phyloP scores from a whole-genome alignment of 2,113 vertebrate genomes.

The Hippotragus niger region DNA sequence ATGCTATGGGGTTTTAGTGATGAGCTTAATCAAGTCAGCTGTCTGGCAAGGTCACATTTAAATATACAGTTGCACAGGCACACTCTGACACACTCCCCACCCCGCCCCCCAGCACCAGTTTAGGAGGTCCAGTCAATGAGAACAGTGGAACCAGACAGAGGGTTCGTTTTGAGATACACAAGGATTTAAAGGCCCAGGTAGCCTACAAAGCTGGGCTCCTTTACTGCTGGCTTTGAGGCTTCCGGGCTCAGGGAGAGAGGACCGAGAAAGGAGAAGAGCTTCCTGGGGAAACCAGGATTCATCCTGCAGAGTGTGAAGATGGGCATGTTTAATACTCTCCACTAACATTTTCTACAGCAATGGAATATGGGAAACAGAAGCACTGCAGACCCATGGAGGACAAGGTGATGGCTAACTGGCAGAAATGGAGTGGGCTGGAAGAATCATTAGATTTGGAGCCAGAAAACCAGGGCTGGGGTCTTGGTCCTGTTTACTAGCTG shows the following conservation, averaged over 20 bases:
- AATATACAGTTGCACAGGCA: not conserved
- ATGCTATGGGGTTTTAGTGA: not conserved
- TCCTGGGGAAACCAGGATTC: not conserved
- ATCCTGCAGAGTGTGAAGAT: not conserved
- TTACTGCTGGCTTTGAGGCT: not conserved
- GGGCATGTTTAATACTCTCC: fast-evolving
- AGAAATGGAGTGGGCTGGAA: not conserved
- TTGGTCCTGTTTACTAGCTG: not conserved
- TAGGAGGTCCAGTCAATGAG: not conserved
- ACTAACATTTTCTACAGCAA: not conserved
- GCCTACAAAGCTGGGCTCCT: not conserved
- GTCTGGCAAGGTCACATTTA: not conserved
- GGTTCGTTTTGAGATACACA: no score
- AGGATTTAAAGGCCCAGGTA: not conserved
- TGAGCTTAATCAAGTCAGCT: not conserved
- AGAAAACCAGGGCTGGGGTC: not conserved
- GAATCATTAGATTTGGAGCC: not conserved
- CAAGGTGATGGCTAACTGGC: no score
- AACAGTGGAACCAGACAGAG: not conserved
- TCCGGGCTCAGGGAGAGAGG: fast-evolving
- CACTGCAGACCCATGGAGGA: fast-evolving
- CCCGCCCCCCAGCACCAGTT: not conserved
- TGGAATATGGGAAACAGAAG: not conserved
- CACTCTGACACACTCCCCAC: not conserved
- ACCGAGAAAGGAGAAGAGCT: not conserved